Percentiles rank a stretch among this genome's conserved stretches.
Conservation (phyloP, 2,797 vertebrate species). For the Glossophaga mutica region DNA sequence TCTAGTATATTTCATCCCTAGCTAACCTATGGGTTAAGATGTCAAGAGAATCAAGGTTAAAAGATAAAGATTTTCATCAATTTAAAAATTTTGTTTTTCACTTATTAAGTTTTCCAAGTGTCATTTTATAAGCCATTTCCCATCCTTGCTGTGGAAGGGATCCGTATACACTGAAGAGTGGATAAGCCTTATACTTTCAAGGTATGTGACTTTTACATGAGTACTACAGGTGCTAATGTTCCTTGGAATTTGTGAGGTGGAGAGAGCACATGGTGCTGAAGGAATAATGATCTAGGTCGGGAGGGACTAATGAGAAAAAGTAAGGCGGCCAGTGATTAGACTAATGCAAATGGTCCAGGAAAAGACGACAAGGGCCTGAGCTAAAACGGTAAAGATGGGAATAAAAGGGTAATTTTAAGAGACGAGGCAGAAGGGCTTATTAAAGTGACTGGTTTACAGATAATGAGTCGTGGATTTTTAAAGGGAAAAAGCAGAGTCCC, state of each 20-base stretch:
- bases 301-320: not conserved
- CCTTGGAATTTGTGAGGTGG: not conserved
- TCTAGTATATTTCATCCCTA: not conserved
- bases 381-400: not conserved
- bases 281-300: not conserved
- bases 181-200: not conserved
- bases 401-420: not conserved
- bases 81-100: conserved; percentile 26
- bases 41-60: not conserved
- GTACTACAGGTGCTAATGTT: not conserved
- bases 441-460: not conserved
- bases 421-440: not conserved
- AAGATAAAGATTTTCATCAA: conserved; percentile 21
- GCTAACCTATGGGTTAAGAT: conserved; percentile 21
- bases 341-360: not conserved
- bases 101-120: not conserved
- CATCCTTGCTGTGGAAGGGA: not conserved
- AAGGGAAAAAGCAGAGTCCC: not conserved
- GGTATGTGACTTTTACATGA: not conserved
- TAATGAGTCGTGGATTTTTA: not conserved
- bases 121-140: not conserved
- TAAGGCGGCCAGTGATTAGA: not conserved
- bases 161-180: not conserved
- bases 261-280: not conserved
- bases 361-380: not conserved